Conservation (phyloP, 2,113 vertebrate genomes). For the Amblyornis subalaris region DNA sequence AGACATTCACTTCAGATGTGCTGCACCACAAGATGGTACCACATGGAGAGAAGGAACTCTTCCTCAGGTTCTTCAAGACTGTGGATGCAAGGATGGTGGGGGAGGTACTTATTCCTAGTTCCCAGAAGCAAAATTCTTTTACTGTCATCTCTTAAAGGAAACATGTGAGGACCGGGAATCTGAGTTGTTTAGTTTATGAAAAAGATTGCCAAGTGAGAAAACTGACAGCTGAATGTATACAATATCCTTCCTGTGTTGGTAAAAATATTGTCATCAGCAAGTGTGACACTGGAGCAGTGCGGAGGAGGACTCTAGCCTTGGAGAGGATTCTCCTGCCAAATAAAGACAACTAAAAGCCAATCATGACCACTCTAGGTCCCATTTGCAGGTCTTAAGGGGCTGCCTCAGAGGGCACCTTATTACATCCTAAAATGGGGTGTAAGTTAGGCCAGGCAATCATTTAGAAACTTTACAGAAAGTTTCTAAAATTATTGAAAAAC, state of each 20-base stretch:
- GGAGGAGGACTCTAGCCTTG: neutral
- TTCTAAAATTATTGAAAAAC: neutral
- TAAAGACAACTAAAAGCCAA: neutral
- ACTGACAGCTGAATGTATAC: neutral
- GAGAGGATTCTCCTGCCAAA: neutral
- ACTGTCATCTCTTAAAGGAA: neutral
- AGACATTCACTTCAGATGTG: neutral
- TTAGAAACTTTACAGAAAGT: neutral
- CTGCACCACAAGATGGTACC: neutral
- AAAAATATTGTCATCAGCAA: neutral
- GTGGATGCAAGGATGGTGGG: neutral
- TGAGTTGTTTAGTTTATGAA: neutral
- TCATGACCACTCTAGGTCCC: neutral
- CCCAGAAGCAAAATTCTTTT: neutral
- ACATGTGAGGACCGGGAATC: neutral
- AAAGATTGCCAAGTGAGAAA: neutral
- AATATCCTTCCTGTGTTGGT: neutral
- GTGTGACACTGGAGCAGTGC: neutral
- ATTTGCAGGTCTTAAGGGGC: neutral
- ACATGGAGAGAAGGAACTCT: neutral
- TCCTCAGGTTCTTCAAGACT: neutral
- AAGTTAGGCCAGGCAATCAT: neutral
- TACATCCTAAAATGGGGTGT: neutral
- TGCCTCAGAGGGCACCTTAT: neutral
- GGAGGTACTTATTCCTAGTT: neutral